Conservation (phyloP, 1,140 invertebrate species). For the Zaprionus camerounensis region DNA sequence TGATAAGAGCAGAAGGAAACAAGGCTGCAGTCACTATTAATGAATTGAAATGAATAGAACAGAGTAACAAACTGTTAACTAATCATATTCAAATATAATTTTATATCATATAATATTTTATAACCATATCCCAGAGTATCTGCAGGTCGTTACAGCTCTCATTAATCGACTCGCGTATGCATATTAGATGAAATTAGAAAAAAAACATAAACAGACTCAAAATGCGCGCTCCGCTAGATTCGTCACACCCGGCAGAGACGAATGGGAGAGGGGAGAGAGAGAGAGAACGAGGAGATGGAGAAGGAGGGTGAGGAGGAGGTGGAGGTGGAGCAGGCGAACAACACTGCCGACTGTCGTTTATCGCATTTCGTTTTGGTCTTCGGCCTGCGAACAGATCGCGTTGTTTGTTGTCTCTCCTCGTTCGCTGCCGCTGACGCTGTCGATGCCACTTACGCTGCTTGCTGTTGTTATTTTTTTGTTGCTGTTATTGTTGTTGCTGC, state of each 20-base stretch:
- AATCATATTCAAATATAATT: too few species aligned
- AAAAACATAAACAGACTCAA: slow-evolving; percentile 72
- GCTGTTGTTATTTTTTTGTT: slow-evolving; percentile 5
- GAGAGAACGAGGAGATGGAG: not conserved
- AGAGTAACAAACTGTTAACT: too few species aligned
- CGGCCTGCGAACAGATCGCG: slow-evolving; percentile 54
- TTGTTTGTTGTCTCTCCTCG: slow-evolving; percentile 49
- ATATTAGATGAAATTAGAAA: slow-evolving; percentile 81
- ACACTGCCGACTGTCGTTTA: slow-evolving; percentile 36
- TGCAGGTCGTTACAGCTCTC: not conserved
- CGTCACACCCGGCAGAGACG: slow-evolving; percentile 65
- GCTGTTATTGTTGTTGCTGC: slow-evolving; percentile 25
- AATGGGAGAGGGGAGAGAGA: not conserved
- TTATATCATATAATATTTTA: too few species aligned
- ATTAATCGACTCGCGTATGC: slow-evolving; percentile 31
- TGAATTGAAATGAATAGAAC: too few species aligned
- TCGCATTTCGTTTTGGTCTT: slow-evolving; percentile 43
- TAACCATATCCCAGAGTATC: not conserved
- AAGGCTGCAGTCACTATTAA: too few species aligned
- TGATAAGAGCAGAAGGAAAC: not conserved
- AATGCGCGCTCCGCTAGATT: slow-evolving; percentile 60
- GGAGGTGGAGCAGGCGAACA: not conserved
- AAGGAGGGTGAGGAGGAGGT: not conserved
- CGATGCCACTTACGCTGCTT: not conserved
- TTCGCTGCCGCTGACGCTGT: slow-evolving; percentile 19